phyloP scores from a whole-genome alignment of 53 echinoderm and acorn worm species.

The Zoroaster sp. region DNA sequence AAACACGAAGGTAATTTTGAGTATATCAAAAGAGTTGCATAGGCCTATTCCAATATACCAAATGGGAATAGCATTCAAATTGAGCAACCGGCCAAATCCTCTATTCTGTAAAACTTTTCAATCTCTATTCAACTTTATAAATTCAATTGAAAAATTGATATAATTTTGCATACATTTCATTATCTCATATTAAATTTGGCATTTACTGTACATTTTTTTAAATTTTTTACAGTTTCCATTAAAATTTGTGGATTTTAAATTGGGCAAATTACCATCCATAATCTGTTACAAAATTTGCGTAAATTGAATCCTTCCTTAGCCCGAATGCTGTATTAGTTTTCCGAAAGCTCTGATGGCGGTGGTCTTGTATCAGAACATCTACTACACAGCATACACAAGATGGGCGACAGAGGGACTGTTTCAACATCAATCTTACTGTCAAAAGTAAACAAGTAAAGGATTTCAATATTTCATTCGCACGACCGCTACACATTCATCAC shows the following conservation, averaged over 20 bases:
- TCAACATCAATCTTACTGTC: neutral
- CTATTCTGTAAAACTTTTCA: no score
- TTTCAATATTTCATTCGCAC: neutral
- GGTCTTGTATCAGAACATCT: neutral
- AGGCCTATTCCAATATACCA: no score
- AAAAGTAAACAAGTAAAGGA: neutral
- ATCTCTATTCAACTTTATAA: no score
- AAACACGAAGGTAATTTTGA: neutral
- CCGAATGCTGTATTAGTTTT: no score
- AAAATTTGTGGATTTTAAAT: neutral
- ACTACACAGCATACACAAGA: neutral
- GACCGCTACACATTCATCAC: slow-evolving; percentile 6
- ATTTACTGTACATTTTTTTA: no score
- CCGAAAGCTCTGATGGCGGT: neutral
- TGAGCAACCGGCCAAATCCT: no score
- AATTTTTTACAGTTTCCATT: no score
- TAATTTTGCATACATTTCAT: no score
- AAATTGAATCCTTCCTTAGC: no score
- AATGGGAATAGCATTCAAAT: no score
- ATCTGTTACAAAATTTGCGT: neutral
- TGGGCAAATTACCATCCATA: neutral
- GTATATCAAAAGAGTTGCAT: neutral
- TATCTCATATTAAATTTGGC: no score
- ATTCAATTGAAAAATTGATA: no score
- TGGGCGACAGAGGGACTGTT: neutral